phyloP scores from a whole-genome alignment of 2,113 vertebrate species.

The Daboia siamensis region DNA sequence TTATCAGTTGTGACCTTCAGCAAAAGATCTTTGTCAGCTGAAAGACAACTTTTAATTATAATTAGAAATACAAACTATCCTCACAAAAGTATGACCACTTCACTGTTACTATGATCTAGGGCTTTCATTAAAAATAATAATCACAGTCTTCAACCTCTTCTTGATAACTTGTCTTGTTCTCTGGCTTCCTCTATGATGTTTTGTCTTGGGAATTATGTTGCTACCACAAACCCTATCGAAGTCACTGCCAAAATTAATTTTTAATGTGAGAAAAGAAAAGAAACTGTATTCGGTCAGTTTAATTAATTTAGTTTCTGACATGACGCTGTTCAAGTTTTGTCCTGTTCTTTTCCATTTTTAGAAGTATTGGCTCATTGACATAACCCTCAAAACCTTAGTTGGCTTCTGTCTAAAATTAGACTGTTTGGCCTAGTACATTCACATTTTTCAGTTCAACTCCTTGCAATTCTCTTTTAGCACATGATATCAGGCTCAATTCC shows the following conservation, averaged over 20 bases:
- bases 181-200: background rate
- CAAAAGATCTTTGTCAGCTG: background rate
- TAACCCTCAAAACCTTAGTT: background rate
- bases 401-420: background rate
- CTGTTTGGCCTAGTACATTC: background rate
- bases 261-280: background rate
- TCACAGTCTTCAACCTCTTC: background rate
- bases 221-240: background rate
- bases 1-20: background rate
- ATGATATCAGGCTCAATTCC: background rate
- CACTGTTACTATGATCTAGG: background rate
- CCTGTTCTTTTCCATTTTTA: background rate
- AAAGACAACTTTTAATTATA: background rate
- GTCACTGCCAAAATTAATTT: background rate
- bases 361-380: background rate
- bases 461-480: background rate
- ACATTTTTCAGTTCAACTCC: background rate
- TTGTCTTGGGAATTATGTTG: background rate
- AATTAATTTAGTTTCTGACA: background rate
- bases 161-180: background rate
- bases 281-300: background rate
- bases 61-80: background rate
- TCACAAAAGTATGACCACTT: background rate
- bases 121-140: background rate
- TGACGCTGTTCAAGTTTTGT: background rate